phyloP scores from a whole-genome alignment of 2,888 invertebrate species.

The Parnassius apollo region DNA sequence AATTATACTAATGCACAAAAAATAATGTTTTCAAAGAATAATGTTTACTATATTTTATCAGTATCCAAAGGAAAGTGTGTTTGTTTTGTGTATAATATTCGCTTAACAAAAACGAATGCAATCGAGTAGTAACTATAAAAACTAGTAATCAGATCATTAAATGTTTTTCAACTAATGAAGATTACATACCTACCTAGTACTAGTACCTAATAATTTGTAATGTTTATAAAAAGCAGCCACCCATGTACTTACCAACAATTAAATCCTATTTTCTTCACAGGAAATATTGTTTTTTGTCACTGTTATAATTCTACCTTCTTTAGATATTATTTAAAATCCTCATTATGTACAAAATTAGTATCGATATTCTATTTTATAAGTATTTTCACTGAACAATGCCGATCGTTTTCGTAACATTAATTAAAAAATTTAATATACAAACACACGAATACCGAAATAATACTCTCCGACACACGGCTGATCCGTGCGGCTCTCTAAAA shows the following conservation, averaged over 20 bases:
- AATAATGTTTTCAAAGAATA: no score
- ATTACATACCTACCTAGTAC: no score
- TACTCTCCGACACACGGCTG: constrained; percentile 56
- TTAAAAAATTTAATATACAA: constrained; percentile 42
- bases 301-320: constrained; percentile 1
- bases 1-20: no score
- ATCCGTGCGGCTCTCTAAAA: constrained; percentile 49
- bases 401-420: constrained; percentile 27
- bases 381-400: constrained; percentile 13
- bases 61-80: no score
- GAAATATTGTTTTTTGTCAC: constrained; percentile 22
- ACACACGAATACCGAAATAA: constrained; percentile 56
- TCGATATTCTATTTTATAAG: background rate
- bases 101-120: background rate
- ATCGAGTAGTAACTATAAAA: background rate
- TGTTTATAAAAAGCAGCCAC: no score
- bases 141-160: no score
- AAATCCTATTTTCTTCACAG: constrained; percentile 10
- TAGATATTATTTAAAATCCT: constrained; percentile 4
- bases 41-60: no score
- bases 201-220: no score
- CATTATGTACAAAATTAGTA: background rate
- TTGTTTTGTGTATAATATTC: background rate
- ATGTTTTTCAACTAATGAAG: no score
- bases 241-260: constrained; percentile 17